Base-by-base conservation (phyloP, 2,113 vertebrate genomes). In the Melanerpes formicivorus region DNA sequence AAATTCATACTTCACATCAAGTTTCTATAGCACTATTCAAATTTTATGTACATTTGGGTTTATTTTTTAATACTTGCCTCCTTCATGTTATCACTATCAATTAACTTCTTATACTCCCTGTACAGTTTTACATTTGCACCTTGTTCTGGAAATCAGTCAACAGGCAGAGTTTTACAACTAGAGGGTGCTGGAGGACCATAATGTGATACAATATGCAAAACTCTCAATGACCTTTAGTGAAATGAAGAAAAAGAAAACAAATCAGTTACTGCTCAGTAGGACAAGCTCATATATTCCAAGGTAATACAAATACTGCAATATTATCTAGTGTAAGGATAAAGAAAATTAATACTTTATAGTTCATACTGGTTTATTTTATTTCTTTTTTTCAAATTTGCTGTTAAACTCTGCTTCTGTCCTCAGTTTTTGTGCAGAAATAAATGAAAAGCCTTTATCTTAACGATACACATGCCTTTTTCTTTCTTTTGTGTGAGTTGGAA, bases 121-220 rank as follows among this genome's bases (percentile, higher is more conserved):
- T 19, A 32, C 8, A 56, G 42, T n/a, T 90, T 80, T 58, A 22
- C 63, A 74, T 80, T 82, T 85, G 60, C 48, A 85, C 54, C 54
- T 34, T 11, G 4, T 56, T 89, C 65, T 48, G 58, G 37, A 90
- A 89, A 40, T 70, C 71, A 65, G 74, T 91, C 55, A 86, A 63
- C 14, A 88, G 64, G 40, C 30, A 62, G 59, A 59, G 71, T 87
- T 96, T 94, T 90, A 69, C 92, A 97, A 95, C 92, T 97, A 97
- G 90, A 93, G 93, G 94, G 90, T 93, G 87, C 95, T 95, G 90
- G 93, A 94, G 93, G 84, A 91, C 92, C 88, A 80, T 27, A 80
- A 54, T 87, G 89, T 50, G 59, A 83, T 23, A 69, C 5, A 7
- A 42, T 19, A 91, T 29, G n/a, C 46, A 84, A 89, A 90, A 88